Evolutionary conservation across 2,888 invertebrate species (phyloP).

Genomic region (Cistogaster globosa): DNA sequence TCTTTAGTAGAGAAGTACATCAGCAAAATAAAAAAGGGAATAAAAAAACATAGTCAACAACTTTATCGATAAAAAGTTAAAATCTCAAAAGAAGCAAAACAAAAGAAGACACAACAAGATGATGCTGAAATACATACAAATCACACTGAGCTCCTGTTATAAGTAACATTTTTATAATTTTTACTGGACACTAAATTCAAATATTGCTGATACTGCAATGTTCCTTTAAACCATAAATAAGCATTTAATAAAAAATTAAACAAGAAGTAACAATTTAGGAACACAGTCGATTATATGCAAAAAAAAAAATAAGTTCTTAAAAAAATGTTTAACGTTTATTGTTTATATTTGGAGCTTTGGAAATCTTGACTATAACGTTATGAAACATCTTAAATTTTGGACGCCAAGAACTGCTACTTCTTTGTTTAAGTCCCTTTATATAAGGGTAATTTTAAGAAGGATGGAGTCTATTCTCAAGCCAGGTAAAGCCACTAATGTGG

Average conservation of each 20-base stretch:
- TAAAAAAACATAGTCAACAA: conserved; percentile 53
- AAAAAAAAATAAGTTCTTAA: neutral
- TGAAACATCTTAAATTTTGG: too few relatives aligned
- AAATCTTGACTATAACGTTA: neutral
- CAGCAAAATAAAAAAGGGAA: conserved; percentile 14
- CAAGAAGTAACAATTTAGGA: neutral
- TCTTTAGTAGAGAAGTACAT: conserved; percentile 39
- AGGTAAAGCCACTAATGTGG: too few relatives aligned
- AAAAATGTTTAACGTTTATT: too few relatives aligned
- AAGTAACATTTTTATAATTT: neutral
- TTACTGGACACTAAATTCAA: conserved; percentile 52
- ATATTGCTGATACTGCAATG: conserved; percentile 56
- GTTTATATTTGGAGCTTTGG: too few relatives aligned
- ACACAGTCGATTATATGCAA: conserved; percentile 7
- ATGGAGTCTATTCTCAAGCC: too few relatives aligned
- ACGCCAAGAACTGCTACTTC: too few relatives aligned
- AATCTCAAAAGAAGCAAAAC: conserved; percentile 44
- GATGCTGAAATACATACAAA: conserved; percentile 21
- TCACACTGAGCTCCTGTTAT: conserved; percentile 29
- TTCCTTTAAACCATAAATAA: conserved; percentile 43
- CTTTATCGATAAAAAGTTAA: conserved; percentile 66
- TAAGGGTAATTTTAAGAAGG: too few relatives aligned
- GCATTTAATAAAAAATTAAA: conserved; percentile 12
- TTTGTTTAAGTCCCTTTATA: too few relatives aligned
- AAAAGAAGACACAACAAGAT: conserved; percentile 27